Conservation (phyloP, 1,140 invertebrate species). For the Heliconius hewitsoni region DNA sequence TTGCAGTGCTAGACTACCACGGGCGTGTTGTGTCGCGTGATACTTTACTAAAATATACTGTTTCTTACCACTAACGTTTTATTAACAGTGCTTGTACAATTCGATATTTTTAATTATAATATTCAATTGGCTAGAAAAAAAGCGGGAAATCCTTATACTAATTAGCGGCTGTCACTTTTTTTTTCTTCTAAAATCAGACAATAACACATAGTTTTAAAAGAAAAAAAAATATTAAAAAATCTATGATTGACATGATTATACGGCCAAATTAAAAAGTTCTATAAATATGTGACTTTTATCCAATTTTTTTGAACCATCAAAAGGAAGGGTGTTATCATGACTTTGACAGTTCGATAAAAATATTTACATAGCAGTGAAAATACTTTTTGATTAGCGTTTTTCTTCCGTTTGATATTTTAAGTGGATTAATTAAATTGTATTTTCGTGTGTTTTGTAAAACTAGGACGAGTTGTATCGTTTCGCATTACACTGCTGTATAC, state of each 20-base stretch:
- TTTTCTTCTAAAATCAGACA: neutral
- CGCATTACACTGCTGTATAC: conserved; percentile 17
- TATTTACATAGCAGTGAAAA: conserved; percentile 59
- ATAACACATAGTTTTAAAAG: neutral
- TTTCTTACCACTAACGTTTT: conserved; percentile 1
- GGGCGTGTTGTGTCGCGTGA: conserved; percentile 54
- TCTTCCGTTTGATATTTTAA: conserved; percentile 9
- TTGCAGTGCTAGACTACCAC: conserved; percentile 72
- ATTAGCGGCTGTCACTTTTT: neutral
- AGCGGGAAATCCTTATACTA: neutral
- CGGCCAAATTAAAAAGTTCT: conserved; percentile 28
- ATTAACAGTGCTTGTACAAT: neutral
- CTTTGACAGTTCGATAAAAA: conserved; percentile 73
- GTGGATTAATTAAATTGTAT: conserved; percentile 14
- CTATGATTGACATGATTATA: conserved; percentile 22
- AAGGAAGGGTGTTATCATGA: conserved; percentile 37
- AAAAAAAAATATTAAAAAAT: conserved; percentile 7
- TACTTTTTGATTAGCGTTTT: conserved; percentile 19
- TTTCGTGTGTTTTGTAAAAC: conserved; percentile 23
- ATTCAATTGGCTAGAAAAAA: neutral
- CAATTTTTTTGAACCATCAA: conserved; percentile 22
- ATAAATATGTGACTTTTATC: conserved; percentile 16
- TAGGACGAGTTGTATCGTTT: conserved; percentile 5
- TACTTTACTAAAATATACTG: conserved; percentile 26
- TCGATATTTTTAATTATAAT: neutral